phyloP scores from a whole-genome alignment of 1,140 invertebrate species.

The Aradophagus sp. region DNA sequence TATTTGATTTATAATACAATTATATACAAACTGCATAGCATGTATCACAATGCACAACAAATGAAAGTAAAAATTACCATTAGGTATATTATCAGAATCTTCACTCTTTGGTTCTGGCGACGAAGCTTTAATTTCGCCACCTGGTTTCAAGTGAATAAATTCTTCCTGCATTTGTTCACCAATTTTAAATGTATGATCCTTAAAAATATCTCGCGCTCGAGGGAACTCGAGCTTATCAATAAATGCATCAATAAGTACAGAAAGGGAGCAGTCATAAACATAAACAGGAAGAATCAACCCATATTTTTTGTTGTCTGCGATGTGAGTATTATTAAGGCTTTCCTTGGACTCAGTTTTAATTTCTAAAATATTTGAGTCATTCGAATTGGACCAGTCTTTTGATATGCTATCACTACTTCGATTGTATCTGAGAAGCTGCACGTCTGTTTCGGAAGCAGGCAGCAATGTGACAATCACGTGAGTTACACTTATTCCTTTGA shows the following conservation, averaged over 20 bases:
- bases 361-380: too few species aligned
- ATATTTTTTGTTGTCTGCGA: slow-evolving; percentile 53
- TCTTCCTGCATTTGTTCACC: slow-evolving; percentile 66
- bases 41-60: too few species aligned
- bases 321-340: slow-evolving; percentile 11
- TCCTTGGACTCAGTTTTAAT: slow-evolving; percentile 22
- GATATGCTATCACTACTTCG: slow-evolving; percentile 34
- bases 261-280: slow-evolving; percentile 81
- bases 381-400: slow-evolving; percentile 30
- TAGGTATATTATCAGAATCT: slow-evolving; percentile 69
- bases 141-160: slow-evolving; percentile 70
- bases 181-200: slow-evolving; percentile 75
- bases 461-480: slow-evolving; percentile 83
- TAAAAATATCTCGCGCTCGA: slow-evolving; percentile 73
- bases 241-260: slow-evolving; percentile 77
- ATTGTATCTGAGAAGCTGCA: slow-evolving; percentile 72
- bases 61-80: slow-evolving; percentile 57
- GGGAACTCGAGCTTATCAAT: slow-evolving; percentile 74
- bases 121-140: slow-evolving; percentile 64
- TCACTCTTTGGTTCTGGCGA: slow-evolving; percentile 74
- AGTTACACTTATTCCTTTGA: slow-evolving; percentile 78
- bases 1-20: too few species aligned
- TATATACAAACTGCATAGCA: too few species aligned
- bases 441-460: slow-evolving; percentile 78
- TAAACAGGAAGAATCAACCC: slow-evolving; percentile 79